Evolutionary conservation across 2,797 vertebrate genomes (phyloP), one percentile per base, ranked within the genome.

Genomic region (Acrocephalus scirpaceus): DNA sequence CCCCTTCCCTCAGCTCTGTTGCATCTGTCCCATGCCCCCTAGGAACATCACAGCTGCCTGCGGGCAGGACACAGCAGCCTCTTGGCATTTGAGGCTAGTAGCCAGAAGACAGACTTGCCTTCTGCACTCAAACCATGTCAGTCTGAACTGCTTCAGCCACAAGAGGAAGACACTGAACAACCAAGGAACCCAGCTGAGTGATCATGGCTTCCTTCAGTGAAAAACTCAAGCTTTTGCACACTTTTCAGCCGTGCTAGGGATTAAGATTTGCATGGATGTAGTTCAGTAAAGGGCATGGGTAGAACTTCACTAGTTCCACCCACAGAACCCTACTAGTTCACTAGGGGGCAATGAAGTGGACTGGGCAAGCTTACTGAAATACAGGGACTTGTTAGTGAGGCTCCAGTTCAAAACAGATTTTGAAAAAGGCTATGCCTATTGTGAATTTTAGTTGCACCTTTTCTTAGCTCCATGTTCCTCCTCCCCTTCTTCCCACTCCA

Each of bases 311-410:
- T 13, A 1, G 0, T 38, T 38, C 38, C 38, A 38, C 38, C 38
- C 38, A 38, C 11, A 38, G 11, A 38, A 38, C 38, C 10, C 10
- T 38, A 12, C 38, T 38, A 38, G 38, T 70, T 90, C 21, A 9
- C 40, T 13, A 1, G 0, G 0, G 22, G 32, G 12, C 67, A 51
- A 26, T 9, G 2, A 75, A 62, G 20, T 16, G 32, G 32, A 32
- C 57, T 50, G 73, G 51, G n/a, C 5, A 81, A 89, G 18, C 10
- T 36, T 48, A 3, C 1, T 77, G 58, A 54, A 88, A 70, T 32
- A 23, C 10, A 60, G 71, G 73, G 13, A 14, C 19, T 91, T 85
- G 16, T 26, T 30, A 73, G 20, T 18, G 30, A 89, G 40, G 5
- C 16, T 74, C 15, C 34, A 18, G 30, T 47, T 79, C 32, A 77